phyloP scores from a whole-genome alignment of 2,113 vertebrate species.

The Mastomys coucha region DNA sequence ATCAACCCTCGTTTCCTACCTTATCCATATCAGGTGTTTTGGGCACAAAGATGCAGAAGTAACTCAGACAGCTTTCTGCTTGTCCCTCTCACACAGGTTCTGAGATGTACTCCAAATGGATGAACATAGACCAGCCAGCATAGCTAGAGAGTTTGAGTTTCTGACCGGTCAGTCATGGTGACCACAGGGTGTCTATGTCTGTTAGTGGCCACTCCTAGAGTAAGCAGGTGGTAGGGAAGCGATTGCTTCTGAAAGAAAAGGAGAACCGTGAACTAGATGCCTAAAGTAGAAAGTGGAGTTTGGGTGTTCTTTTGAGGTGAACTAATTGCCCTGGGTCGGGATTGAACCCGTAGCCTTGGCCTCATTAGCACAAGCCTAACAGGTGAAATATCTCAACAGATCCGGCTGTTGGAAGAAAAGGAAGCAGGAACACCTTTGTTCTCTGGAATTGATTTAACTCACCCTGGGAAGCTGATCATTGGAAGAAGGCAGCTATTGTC shows the following conservation, averaged over 20 bases:
- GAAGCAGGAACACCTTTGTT: constrained; percentile 12
- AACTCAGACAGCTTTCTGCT: not conserved
- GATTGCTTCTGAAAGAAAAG: not conserved
- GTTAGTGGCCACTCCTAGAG: not conserved
- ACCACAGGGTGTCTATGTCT: not conserved
- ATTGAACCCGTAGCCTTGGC: constrained; percentile 38
- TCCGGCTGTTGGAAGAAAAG: constrained; percentile 25
- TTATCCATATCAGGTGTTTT: not conserved
- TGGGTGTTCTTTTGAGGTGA: constrained; percentile 16
- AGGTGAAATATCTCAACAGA: not conserved
- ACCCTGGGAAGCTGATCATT: constrained; percentile 51
- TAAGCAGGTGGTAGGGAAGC: not conserved
- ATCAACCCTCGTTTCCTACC: not conserved
- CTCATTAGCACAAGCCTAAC: constrained; percentile 52
- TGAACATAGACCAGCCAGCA: rapidly evolving
- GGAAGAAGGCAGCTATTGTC: not conserved
- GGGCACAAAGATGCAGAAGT: not conserved
- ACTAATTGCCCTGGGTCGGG: not conserved
- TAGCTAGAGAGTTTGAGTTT: not conserved
- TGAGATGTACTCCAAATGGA: not conserved
- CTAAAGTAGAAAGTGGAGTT: not conserved
- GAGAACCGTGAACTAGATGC: not conserved
- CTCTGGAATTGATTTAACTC: constrained; percentile 11
- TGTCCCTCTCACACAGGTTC: not conserved
- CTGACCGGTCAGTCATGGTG: not conserved